Conservation (phyloP, 92 coral and sea anemone species). For the Zoanthus sansibaricus region DNA sequence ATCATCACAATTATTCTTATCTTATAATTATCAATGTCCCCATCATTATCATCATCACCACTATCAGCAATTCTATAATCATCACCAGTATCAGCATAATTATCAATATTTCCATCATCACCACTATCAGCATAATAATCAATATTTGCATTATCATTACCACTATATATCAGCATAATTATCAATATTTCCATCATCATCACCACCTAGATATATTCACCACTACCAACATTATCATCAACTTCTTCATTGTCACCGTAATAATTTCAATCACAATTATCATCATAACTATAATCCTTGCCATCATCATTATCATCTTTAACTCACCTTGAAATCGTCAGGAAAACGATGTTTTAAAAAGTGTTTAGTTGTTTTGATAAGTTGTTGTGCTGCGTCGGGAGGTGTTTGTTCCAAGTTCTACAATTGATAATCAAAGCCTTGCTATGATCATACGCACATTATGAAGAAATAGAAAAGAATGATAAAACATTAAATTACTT, state of each 20-base stretch:
- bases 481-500: no score
- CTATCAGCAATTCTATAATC: background rate
- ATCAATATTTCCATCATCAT: background rate
- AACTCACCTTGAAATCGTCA: constrained; percentile 19
- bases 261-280: no score
- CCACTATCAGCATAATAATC: background rate
- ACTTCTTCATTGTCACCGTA: background rate
- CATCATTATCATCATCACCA: background rate
- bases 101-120: background rate
- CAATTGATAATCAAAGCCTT: background rate
- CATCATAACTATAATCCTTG: background rate
- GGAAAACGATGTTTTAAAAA: background rate
- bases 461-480: no score
- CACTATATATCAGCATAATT: no score
- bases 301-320: background rate
- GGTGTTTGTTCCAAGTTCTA: constrained; percentile 11
- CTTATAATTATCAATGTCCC: no score
- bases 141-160: background rate
- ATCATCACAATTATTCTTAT: background rate
- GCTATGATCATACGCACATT: no score
- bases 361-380: background rate
- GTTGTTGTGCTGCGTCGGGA: constrained; percentile 17
- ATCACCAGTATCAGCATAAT: no score
- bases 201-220: no score
- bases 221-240: background rate